Conservation (phyloP, 2,888 invertebrate species). For the Molanna angustata region DNA sequence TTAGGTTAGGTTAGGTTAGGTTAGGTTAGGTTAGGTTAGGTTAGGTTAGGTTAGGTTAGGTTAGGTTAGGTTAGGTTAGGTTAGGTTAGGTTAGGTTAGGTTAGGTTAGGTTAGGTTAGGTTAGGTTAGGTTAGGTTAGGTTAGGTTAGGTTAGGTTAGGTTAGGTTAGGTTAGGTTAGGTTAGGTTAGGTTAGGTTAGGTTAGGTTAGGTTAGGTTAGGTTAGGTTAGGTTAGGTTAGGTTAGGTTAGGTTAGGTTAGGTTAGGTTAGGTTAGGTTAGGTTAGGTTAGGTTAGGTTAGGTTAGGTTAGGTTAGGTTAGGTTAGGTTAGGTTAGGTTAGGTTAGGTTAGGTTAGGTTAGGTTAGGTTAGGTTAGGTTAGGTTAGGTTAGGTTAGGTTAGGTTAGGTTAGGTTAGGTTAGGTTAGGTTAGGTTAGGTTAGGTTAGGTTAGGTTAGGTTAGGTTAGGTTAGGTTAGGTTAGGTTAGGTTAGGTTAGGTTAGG, state of each 20-base stretch:
- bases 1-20: slow-evolving; percentile 5
- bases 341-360: slow-evolving; percentile 20
- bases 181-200: slow-evolving; percentile 15
- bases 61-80: slow-evolving; percentile 6
- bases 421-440: slow-evolving; percentile 11
- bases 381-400: slow-evolving; percentile 12
- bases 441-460: slow-evolving; percentile 12
- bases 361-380: slow-evolving; percentile 13
- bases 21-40: slow-evolving; percentile 7
- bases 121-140: slow-evolving; percentile 7
- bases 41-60: not conserved
- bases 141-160: slow-evolving; percentile 13
- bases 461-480: slow-evolving; percentile 18
- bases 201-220: slow-evolving; percentile 10
- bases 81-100: slow-evolving; percentile 7
- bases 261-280: slow-evolving; percentile 12
- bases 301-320: slow-evolving; percentile 20
- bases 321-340: slow-evolving; percentile 22
- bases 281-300: slow-evolving; percentile 20
- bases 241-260: slow-evolving; percentile 12
- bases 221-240: slow-evolving; percentile 12
- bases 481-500: slow-evolving; percentile 27
- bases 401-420: slow-evolving; percentile 12
- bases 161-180: slow-evolving; percentile 3
- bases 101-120: slow-evolving; percentile 7